Conservation (phyloP, 2,797 vertebrate genomes). For the Eulemur mongoz region DNA sequence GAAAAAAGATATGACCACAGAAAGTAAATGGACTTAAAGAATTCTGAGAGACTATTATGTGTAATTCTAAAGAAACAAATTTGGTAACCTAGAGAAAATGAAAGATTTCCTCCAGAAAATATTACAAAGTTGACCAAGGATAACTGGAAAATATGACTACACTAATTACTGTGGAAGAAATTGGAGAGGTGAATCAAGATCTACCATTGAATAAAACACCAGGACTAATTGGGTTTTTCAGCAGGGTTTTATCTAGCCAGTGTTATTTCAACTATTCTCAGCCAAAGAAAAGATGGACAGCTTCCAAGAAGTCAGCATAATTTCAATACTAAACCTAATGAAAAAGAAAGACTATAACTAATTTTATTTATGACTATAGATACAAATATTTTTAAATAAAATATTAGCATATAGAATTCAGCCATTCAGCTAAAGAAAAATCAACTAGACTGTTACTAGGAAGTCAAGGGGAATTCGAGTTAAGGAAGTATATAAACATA, state of each 20-base stretch:
- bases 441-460: not conserved
- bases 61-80: not conserved
- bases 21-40: not conserved
- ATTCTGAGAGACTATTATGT: not conserved
- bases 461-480: not conserved
- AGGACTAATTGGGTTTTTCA: not conserved
- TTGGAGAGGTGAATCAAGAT: not conserved
- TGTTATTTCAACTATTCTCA: not conserved
- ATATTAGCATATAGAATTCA: not conserved
- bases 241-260: not conserved
- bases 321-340: not conserved
- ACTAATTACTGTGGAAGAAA: not conserved
- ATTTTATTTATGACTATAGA: not conserved
- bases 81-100: not conserved
- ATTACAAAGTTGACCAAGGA: not conserved
- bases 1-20: not conserved
- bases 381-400: not conserved
- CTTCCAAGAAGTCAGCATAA: not conserved
- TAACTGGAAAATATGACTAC: not conserved
- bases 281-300: not conserved
- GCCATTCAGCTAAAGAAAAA: not conserved
- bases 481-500: not conserved
- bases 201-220: not conserved
- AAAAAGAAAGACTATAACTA: not conserved
- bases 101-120: not conserved